phyloP scores from a whole-genome alignment of 1,140 invertebrate species.

The Branchinecta lindahli region DNA sequence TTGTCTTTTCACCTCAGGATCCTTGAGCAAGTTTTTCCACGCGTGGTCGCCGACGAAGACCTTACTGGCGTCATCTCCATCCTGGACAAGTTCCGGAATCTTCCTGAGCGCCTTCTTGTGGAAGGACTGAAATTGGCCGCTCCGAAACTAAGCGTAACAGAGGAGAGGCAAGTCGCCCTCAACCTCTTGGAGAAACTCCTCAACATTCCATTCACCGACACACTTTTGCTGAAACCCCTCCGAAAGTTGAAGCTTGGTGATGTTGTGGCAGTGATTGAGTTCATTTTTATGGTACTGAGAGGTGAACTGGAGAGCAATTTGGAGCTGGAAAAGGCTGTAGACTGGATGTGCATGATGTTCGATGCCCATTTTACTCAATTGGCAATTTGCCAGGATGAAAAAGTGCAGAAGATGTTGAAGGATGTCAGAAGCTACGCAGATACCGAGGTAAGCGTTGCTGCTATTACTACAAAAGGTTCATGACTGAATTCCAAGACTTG shows the following conservation, averaged over 20 bases:
- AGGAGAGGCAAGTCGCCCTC: neutral
- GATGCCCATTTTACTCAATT: constrained; percentile 1
- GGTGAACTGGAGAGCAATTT: neutral
- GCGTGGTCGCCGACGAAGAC: neutral
- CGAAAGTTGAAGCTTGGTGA: neutral
- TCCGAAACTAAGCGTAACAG: neutral
- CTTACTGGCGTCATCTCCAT: neutral
- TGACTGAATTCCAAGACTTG: too few relatives aligned
- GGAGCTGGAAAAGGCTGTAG: neutral
- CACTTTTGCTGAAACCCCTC: neutral
- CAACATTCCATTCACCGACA: neutral
- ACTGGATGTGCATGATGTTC: neutral
- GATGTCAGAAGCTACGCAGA: neutral
- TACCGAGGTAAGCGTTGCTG: neutral
- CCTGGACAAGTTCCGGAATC: neutral
- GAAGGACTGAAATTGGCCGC: neutral
- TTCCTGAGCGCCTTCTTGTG: neutral
- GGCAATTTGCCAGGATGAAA: neutral
- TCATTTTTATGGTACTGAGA: neutral
- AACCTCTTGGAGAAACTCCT: neutral
- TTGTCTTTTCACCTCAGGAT: neutral
- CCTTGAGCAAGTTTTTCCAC: constrained; percentile 1
- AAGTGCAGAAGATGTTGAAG: neutral
- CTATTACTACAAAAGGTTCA: too few relatives aligned
- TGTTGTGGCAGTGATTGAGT: neutral